Evolutionary conservation across 2,797 vertebrate species (phyloP).

Genomic region (Hipposideros larvatus): DNA sequence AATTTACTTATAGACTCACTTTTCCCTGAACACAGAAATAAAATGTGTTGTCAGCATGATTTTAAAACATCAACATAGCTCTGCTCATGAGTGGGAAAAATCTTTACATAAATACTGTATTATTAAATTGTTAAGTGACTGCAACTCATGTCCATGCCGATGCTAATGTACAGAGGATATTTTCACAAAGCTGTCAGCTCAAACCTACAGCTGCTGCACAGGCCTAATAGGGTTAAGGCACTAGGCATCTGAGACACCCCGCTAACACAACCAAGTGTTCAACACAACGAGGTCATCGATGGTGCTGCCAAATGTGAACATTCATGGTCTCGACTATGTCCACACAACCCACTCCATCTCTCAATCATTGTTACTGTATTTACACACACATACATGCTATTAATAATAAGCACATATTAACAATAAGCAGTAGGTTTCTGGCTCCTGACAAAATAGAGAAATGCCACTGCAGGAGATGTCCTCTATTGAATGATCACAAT

Average conservation of each 20-base stretch:
- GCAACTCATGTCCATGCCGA: neutral
- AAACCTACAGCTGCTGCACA: neutral
- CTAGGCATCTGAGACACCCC: neutral
- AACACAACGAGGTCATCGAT: neutral
- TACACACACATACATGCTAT: neutral
- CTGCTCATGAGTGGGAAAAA: neutral
- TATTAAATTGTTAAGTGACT: neutral
- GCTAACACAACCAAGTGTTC: neutral
- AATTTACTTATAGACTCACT: neutral
- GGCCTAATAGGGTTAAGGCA: neutral
- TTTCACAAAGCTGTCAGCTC: neutral
- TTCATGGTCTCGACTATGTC: neutral
- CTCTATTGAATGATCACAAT: neutral
- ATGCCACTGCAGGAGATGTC: neutral
- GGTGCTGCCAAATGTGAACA: neutral
- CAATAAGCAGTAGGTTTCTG: neutral
- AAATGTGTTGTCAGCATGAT: neutral
- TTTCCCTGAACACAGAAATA: conserved; percentile 26
- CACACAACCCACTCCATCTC: neutral
- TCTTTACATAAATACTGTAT: neutral
- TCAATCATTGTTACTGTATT: neutral
- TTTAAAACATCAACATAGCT: neutral
- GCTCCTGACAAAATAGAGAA: neutral
- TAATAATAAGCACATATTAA: neutral
- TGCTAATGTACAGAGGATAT: neutral